Percentiles rank a stretch among this genome's conserved stretches.
Evolutionary conservation across 2,888 invertebrate species (phyloP).

Genomic region (Lepeophtheirus nordmannii): DNA sequence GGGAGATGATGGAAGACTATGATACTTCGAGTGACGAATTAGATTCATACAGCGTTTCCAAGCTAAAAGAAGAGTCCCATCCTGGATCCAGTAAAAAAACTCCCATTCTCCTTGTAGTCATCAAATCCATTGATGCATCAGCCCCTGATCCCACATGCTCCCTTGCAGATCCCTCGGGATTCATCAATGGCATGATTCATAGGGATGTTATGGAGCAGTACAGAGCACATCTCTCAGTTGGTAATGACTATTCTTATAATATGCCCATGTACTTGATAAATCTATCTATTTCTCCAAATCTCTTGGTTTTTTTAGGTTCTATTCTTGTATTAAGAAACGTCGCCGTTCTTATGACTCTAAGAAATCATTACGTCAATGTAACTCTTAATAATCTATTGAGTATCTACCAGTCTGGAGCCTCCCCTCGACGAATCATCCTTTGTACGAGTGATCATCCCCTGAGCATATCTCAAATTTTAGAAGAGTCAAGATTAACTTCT

Average conservation of each 20-base stretch:
- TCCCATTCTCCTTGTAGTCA: neutral
- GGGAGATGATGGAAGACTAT: neutral
- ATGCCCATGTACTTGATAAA: neutral
- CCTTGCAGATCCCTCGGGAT: neutral
- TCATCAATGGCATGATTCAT: slow-evolving; percentile 10
- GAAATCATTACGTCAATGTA: slow-evolving; percentile 6
- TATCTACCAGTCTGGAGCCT: neutral
- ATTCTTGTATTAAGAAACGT: slow-evolving; percentile 7
- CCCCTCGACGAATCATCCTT: neutral
- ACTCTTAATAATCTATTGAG: slow-evolving; percentile 9
- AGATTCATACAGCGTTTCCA: neutral
- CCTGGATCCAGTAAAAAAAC: slow-evolving; percentile 9
- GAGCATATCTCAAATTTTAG: neutral
- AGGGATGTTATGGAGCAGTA: slow-evolving; percentile 4
- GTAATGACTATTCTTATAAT: neutral
- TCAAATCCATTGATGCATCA: neutral
- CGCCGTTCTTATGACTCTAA: slow-evolving; percentile 2
- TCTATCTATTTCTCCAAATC: neutral
- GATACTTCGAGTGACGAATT: neutral
- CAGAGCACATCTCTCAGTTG: neutral
- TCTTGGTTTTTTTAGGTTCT: neutral
- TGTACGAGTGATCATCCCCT: too few relatives aligned
- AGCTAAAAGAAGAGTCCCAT: neutral
- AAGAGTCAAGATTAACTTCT: neutral
- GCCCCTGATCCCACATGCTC: neutral